Percentiles rank a stretch among this genome's conserved stretches.
Evolutionary conservation across 1,140 invertebrate genomes (phyloP).

Genomic region (Caenorhabditis tropicalis): DNA sequence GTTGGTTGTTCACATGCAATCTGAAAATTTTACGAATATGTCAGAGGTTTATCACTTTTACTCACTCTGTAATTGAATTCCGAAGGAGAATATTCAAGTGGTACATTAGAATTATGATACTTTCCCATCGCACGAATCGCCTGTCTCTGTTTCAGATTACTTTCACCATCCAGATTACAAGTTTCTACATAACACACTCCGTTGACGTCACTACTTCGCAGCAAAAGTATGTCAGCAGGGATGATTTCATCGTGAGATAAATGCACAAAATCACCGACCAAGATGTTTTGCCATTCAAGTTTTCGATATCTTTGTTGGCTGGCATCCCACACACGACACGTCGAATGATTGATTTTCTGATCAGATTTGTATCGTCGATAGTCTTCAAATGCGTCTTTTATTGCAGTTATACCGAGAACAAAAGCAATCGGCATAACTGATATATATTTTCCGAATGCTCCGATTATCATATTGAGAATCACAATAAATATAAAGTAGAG

Average conservation of each 20-base stretch:
- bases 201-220: conserved; percentile 77
- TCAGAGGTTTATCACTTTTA: neutral
- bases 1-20: conserved; percentile 50
- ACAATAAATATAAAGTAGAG: conserved; percentile 97
- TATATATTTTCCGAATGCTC: conserved; percentile 94
- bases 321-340: conserved; percentile 85
- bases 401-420: conserved; percentile 91
- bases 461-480: conserved; percentile 78
- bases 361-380: conserved; percentile 86
- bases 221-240: conserved; percentile 89
- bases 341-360: conserved; percentile 89
- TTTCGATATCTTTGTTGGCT: conserved; percentile 85
- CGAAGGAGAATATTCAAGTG: conserved; percentile 33
- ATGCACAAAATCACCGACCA: conserved; percentile 92
- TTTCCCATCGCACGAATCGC: conserved; percentile 77
- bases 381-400: conserved; percentile 97
- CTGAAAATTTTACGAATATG: conserved; percentile 33
- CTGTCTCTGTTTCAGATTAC: conserved; percentile 75
- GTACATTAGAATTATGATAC: conserved; percentile 38
- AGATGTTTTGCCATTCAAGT: conserved; percentile 85
- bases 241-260: conserved; percentile 94
- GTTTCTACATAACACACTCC: conserved; percentile 74
- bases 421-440: conserved; percentile 92
- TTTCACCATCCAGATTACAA: conserved; percentile 75
- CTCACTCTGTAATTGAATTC: conserved; percentile 53